Evolutionary conservation across 2,113 vertebrate species (phyloP).

Genomic region (Melanostigma gelatinosum): DNA sequence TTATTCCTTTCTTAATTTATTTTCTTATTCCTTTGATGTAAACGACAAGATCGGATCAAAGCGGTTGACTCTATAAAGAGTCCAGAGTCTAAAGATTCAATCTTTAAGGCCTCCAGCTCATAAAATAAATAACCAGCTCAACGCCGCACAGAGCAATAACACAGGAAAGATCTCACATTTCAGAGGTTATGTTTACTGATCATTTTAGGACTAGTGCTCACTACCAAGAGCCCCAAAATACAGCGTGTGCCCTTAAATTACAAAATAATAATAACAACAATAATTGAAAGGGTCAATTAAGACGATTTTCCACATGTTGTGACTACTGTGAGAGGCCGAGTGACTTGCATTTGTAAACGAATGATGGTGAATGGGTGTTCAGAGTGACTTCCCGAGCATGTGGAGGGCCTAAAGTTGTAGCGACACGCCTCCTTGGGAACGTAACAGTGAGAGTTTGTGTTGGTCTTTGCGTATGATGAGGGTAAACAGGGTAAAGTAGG

Average conservation of each 20-base stretch:
- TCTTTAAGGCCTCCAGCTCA: background rate
- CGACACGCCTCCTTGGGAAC: too few relatives aligned
- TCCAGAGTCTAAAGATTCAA: background rate
- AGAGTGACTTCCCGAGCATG: too few relatives aligned
- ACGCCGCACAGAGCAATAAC: too few relatives aligned
- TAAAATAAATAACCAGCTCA: background rate
- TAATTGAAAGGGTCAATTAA: background rate
- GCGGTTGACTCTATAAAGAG: background rate
- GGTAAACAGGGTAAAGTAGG: background rate
- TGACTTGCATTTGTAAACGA: background rate
- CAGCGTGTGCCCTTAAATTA: background rate
- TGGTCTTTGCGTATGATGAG: background rate
- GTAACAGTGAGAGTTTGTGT: background rate
- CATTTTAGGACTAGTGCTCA: background rate
- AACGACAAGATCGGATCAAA: background rate
- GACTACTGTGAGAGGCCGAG: background rate
- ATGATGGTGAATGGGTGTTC: background rate
- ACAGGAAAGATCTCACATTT: background rate
- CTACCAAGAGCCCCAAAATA: background rate
- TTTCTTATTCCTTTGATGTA: background rate
- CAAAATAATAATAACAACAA: background rate
- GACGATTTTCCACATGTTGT: background rate
- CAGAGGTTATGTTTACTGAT: background rate
- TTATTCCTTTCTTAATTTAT: background rate
- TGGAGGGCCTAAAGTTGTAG: background rate